A percentile compares a stretch with the other conserved stretches of the same genome.
Conservation (phyloP, 2,888 invertebrate species). For the Cheilosia vernalis region DNA sequence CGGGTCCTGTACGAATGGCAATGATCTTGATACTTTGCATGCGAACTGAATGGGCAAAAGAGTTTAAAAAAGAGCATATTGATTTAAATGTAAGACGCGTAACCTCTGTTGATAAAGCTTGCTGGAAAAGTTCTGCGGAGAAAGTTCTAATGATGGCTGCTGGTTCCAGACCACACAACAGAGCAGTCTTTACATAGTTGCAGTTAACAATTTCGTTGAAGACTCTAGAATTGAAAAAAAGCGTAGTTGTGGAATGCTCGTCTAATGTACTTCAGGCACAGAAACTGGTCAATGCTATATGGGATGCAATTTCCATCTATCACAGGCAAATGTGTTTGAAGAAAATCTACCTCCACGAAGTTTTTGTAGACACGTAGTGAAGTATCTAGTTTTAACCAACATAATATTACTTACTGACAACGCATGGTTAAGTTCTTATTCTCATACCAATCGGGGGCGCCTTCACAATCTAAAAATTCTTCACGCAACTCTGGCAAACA, state of each 20-base stretch:
- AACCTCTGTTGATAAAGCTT: constrained; percentile 39
- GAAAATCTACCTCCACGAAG: too few relatives aligned
- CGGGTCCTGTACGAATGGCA: constrained; percentile 80
- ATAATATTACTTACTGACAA: constrained; percentile 81
- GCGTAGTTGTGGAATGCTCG: too few relatives aligned
- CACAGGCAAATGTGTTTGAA: too few relatives aligned
- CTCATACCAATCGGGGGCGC: constrained; percentile 85
- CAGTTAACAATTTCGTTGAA: constrained; percentile 84
- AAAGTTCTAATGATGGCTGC: constrained; percentile 82
- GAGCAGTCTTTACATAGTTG: constrained; percentile 84
- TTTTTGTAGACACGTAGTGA: too few relatives aligned
- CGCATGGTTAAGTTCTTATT: constrained; percentile 81
- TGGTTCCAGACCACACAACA: constrained; percentile 84
- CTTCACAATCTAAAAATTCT: constrained; percentile 84
- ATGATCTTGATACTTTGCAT: constrained; percentile 77
- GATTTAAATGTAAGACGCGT: neutral
- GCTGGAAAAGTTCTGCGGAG: constrained; percentile 76
- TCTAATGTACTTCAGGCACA: too few relatives aligned
- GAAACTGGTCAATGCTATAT: too few relatives aligned
- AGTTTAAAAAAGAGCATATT: neutral
- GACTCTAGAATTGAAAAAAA: constrained; percentile 79
- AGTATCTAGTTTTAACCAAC: too few relatives aligned
- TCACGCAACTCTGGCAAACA: constrained; percentile 84
- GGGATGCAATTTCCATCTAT: too few relatives aligned
- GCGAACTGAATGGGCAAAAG: constrained; percentile 49